Base-by-base conservation (phyloP, 2,888 invertebrate genomes). In the Drosophila tanythrix region DNA sequence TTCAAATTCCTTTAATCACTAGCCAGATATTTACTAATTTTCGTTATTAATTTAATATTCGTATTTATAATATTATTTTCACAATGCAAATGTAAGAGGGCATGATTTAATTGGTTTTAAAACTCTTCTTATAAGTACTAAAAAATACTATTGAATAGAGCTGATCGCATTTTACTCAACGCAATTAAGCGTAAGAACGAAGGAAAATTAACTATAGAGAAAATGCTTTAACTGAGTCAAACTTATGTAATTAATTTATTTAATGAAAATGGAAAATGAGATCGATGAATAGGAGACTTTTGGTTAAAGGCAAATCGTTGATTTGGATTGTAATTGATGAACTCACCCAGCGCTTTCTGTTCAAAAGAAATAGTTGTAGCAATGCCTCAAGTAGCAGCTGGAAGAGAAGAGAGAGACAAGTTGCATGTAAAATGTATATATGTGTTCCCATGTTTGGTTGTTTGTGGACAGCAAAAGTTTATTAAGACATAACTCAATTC, bases 401-500 rank as follows among this genome's bases (percentile, higher is more conserved):
- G 35, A 36, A 35, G n/a, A 35, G 38, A 18, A 29, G 18, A 13
- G 29, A 29, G 15, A 13, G 11, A 33, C 33, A 52, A 52, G 48
- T 62, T 46, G 40, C 59, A 53, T 21, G 51, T 52, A 11, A 51
- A n/a, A 31, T n/a, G 25, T 36, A 11, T 21, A 15, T 25, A n/a
- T n/a, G n/a, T 69, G 18, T 53, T 46, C 46, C 46, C 50, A 18
- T 38, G 27, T 38, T 7, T n/a, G 38, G 2, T 25, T 50, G 18
- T 27, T 33, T 11, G 21, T 31, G 35, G n/a, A 36, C 48, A 46
- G 4, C 33, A 33, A 38, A 43, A 59, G 36, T 57, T 60, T 64
- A 69, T 79, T 51, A 69, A 88, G 71, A 76, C 83, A 88, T 79
- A 74, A 85, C 73, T 85, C 64, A 64, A 68, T 60, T 56, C 68